Percentiles rank a stretch among this genome's conserved stretches.
Conservation (phyloP, 2,113 vertebrate species). For the Ondatra zibethicus region DNA sequence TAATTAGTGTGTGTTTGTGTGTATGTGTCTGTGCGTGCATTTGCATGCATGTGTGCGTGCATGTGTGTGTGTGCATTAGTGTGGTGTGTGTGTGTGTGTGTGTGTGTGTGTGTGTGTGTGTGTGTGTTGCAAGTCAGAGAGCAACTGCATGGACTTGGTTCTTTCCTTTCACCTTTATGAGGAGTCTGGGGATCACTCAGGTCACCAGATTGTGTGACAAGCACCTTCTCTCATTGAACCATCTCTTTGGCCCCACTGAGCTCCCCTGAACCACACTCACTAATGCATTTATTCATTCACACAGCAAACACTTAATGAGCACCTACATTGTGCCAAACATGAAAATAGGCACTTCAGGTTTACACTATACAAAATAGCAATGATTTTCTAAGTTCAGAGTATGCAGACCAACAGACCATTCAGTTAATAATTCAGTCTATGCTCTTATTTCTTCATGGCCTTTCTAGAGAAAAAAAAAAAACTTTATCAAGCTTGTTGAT, state of each 20-base stretch:
- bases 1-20: background rate
- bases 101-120: background rate
- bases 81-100: background rate
- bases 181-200: background rate
- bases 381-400: background rate
- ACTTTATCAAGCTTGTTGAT: background rate
- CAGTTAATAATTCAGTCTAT: background rate
- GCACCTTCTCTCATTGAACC: background rate
- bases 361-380: background rate
- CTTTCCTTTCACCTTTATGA: background rate
- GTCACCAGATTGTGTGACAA: background rate
- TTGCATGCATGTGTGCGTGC: too few relatives aligned
- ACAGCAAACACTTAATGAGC: background rate
- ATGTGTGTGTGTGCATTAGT: too few relatives aligned
- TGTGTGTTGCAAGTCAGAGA: background rate
- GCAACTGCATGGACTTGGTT: background rate
- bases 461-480: background rate
- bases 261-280: background rate
- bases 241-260: background rate
- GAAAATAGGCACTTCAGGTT: background rate
- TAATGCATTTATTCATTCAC: background rate
- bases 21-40: rapidly evolving
- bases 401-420: background rate
- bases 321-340: background rate
- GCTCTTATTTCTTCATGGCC: background rate